Evolutionary conservation across 1,140 invertebrate genomes (phyloP), one percentile per base, ranked within the genome.

Genomic region (Dufourea novaeangliae): DNA sequence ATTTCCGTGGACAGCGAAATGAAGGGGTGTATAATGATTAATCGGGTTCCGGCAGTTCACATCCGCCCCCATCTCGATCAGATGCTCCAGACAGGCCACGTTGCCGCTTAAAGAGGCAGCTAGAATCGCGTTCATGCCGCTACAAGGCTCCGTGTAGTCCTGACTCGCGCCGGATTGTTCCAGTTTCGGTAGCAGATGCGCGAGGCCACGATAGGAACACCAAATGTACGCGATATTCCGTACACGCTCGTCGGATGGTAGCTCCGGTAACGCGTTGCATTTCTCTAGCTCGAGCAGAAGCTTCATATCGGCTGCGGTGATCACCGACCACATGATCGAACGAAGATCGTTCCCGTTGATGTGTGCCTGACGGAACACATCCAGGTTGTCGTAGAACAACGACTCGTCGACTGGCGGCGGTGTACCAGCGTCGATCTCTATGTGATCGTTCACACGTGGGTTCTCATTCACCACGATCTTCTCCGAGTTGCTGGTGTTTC

Each of bases 1-100:
- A 82, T 94, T 94, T 2, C 93, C 93, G 62, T 94, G 91, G 0
- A 94, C 93, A 14, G 94, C 94, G 78, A 94, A 94, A 69, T 94
- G 94, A n/a, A 95, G 87, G 5, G 94, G 93, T 0, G 94, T 93
- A 64, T 93, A 94, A 80, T 93, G 93, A 82, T 91, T 93, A 4
- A 92, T 91, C 41, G 90, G 88, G 52, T 88, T 91, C 0, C 63
- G 78, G 64, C 88, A 89, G 41, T 93, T 91, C 0, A 86, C 78
- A n/a, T 93, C 85, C 12, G 82, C 86, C 0, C 88, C 87, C n/a
- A 76, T 88, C 0, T 87, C 74, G 0, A 94, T 87, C 25, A 94
- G 79, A 20, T 92, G 88, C 50, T 89, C 78, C 25, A 93, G 68
- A 56, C 91, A 91, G 0, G 86, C 71, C 1, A 86, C 77, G 62